These are phyloP conservation scores for Archocentrus centrarchus DNA, from an alignment of 2,113 vertebrate species.

Conservation along the genomic window DNA sequence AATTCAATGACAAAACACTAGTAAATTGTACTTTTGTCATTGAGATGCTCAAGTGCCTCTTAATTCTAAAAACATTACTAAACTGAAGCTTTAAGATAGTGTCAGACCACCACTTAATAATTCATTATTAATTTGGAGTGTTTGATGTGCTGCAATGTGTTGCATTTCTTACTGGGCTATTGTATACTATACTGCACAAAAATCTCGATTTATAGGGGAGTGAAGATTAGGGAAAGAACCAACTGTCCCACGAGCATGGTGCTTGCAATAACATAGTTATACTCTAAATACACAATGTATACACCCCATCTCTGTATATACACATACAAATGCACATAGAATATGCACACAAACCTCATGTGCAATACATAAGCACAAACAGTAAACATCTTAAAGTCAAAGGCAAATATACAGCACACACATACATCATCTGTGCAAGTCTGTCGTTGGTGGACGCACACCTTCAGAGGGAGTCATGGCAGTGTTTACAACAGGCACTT, in stretches of 20 bases:
- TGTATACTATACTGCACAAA: not conserved
- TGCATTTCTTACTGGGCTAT: not conserved
- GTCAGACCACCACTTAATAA: not conserved
- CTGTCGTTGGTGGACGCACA: not conserved
- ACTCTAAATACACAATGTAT: not conserved
- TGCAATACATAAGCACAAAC: not conserved
- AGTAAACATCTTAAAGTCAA: constrained; percentile 20
- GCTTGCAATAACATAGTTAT: not conserved
- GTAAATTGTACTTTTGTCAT: not conserved
- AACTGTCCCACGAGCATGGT: not conserved
- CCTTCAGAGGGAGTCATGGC: constrained; percentile 14
- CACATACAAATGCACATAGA: constrained; percentile 1
- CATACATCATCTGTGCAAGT: constrained; percentile 20
- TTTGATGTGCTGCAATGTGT: not conserved
- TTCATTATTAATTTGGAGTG: not conserved
- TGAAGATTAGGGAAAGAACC: not conserved
- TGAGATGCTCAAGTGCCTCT: not conserved
- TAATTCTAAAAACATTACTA: not conserved
- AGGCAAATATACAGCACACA: constrained; percentile 49
- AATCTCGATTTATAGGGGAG: not conserved
- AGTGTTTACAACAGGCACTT: constrained; percentile 54
- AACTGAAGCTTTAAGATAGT: not conserved
- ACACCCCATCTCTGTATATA: not conserved
- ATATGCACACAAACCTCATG: not conserved
- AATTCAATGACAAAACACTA: not conserved